phyloP scores from a whole-genome alignment of 2,888 invertebrate genomes.

The Hoplodrina ambigua region DNA sequence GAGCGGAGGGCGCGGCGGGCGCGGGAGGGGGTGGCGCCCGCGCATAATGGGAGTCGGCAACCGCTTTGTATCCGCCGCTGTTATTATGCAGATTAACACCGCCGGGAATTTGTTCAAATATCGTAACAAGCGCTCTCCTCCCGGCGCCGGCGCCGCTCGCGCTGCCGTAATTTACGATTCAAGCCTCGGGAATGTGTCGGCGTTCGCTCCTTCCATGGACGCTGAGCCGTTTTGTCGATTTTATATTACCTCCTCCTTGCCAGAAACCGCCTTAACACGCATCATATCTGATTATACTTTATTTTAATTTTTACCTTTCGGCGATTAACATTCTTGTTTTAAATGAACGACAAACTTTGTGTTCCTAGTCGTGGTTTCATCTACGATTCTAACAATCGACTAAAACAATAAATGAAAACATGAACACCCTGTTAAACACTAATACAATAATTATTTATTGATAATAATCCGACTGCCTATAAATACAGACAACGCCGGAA shows the following conservation, averaged over 20 bases:
- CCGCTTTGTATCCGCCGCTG: constrained; percentile 88
- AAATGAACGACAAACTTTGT: constrained; percentile 26
- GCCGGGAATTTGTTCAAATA: constrained; percentile 90
- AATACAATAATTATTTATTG: not conserved
- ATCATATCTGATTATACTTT: constrained; percentile 68
- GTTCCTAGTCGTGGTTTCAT: not conserved
- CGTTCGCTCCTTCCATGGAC: constrained; percentile 79
- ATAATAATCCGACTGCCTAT: not conserved
- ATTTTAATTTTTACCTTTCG: constrained; percentile 65
- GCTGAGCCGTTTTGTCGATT: constrained; percentile 78
- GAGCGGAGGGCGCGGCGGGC: constrained; percentile 58
- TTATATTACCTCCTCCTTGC: constrained; percentile 77
- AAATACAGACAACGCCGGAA: not conserved
- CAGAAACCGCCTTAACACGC: constrained; percentile 72
- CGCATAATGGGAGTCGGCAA: constrained; percentile 88
- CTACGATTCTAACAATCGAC: not conserved
- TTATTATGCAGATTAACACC: constrained; percentile 91
- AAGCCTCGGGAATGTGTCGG: constrained; percentile 86
- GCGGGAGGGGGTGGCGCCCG: constrained; percentile 86
- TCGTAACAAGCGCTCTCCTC: constrained; percentile 89
- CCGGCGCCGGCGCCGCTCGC: constrained; percentile 88
- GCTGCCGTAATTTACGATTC: constrained; percentile 87
- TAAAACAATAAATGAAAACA: not conserved
- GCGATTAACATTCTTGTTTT: constrained; percentile 56
- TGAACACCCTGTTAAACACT: not conserved